Evolutionary conservation across 2,888 invertebrate species (phyloP), one percentile per base, ranked within the genome.

Genomic region (Periphyllus acericola): DNA sequence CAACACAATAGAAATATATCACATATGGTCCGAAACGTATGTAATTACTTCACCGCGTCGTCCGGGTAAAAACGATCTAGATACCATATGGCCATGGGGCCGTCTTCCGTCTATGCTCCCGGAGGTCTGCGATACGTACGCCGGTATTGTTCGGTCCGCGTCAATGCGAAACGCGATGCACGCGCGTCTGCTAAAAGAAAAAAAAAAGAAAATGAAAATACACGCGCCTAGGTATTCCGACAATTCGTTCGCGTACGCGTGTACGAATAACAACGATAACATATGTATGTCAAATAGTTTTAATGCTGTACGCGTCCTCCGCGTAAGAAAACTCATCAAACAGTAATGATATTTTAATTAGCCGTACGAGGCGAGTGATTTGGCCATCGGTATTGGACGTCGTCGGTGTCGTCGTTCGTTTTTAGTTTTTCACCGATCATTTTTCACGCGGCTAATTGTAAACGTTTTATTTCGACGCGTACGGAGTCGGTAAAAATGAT

Each of bases 81-180:
- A 80, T 66, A 66, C 79, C 79, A n/a, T n/a, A n/a, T 5, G 71
- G 68, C 29, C 34, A n/a, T n/a, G n/a, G n/a, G n/a, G n/a, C n/a
- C 3, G 25, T 80, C 36, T 36, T 5, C n/a, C 14, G 32, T 29
- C 32, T 71, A 32, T 32, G 17, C 60, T 60, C 60, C 25, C 60
- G 4, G 21, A 60, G 60, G 21, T 71, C 29, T 71, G 4, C 25
- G 3, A 34, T n/a, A 32, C 32, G n/a, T 29, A 52, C 52, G 32
- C 21, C 78, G 21, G 78, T 78, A 80, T 80, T 80, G 80, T 80
- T 66, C 80, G 14, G n/a, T 80, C 66, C 6, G 25, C 66, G n/a
- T 66, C 36, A 17, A 11, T 17, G 4, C 34, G 11, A 66, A n/a
- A 36, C 0, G n/a, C 4, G 25, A 79, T 17, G n/a, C n/a, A 66